Evolutionary conservation across 2,113 vertebrate genomes (phyloP), one percentile per base, ranked within the genome.

Genomic region (human): DNA sequence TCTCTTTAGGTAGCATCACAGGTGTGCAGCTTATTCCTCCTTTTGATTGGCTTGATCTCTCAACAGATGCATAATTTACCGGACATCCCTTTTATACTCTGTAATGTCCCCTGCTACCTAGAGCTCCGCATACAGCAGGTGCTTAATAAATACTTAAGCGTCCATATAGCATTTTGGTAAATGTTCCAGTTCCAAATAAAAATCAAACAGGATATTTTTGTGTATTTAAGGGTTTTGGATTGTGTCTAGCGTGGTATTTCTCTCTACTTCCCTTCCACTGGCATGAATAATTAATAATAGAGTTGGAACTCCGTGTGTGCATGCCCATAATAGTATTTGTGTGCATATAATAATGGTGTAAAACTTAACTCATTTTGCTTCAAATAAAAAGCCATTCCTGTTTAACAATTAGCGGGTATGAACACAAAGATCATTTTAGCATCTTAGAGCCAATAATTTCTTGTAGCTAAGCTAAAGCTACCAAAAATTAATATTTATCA

Each of bases 211-310:
- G 45, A 45, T 45, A 45, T 45, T 45, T 72, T 20, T 83, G 84
- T 93, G 82, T 95, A 92, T 66, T 88, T 59, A 90, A 81, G 35
- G 16, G 4, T 55, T 89, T 81, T 43, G 55, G 55, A 20, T 66
- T 93, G 43, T 48, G 7, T 40, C 17, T 38, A 76, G 30, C 27
- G 83, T 50, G 75, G n/a, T 72, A 9, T 81, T 82, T 2, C n/a
- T 73, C 55, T 72, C 43, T 81, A 50, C 12, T 12, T 89, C 18
- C 57, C 22, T 43, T 89, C 35, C 5, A 16, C n/a, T 72, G 85
- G 40, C 50, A 95, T 75, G 45, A 93, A 95, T 89, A 79, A 95
- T 95, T 91, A 92, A 91, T 57, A 72, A 70, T 25, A 90, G 8
- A 94, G n/a, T 82, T 89, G n/a, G 66, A 91, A 50, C 61, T 83